Conservation (phyloP, 2,888 invertebrate genomes). For the Drosophila mimica region DNA sequence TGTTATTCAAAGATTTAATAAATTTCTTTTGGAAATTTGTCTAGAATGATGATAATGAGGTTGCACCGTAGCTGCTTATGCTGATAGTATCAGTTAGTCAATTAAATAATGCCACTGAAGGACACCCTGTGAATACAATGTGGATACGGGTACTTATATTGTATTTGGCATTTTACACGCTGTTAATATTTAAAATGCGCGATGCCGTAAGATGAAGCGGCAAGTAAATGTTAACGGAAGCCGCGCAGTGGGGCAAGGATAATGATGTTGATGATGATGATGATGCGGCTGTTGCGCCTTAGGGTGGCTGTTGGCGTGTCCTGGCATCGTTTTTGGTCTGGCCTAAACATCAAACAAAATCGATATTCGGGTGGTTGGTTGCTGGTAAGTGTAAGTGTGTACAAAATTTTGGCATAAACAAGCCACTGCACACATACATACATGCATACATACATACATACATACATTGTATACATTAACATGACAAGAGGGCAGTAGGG, state of each 20-base stretch:
- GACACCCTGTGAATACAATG: slow-evolving; percentile 32
- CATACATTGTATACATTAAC: slow-evolving; percentile 35
- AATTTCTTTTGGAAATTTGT: neutral
- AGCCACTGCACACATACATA: slow-evolving; percentile 45
- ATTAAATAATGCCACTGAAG: neutral
- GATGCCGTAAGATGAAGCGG: slow-evolving; percentile 41
- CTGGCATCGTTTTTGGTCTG: slow-evolving; percentile 41
- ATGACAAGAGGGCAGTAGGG: slow-evolving; percentile 19
- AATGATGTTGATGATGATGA: slow-evolving; percentile 24
- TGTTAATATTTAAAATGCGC: slow-evolving; percentile 76
- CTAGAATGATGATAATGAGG: neutral
- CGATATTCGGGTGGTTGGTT: slow-evolving; percentile 69
- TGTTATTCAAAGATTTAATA: neutral
- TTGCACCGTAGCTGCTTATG: neutral
- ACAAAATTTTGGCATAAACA: slow-evolving; percentile 78
- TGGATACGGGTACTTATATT: slow-evolving; percentile 19
- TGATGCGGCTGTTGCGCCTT: slow-evolving; percentile 40
- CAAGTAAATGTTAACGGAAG: slow-evolving; percentile 56
- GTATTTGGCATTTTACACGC: slow-evolving; percentile 61
- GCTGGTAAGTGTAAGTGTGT: slow-evolving; percentile 15
- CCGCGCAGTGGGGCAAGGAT: slow-evolving; percentile 30
- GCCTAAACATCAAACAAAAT: slow-evolving; percentile 79
- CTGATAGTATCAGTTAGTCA: no score
- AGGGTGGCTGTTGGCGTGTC: slow-evolving; percentile 41
- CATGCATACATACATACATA: slow-evolving; percentile 27